Percentiles rank a stretch among this genome's conserved stretches.
Evolutionary conservation across 37 sponge, comb jelly and placozoan species (phyloP).

Genomic region (Ianthella basta): DNA sequence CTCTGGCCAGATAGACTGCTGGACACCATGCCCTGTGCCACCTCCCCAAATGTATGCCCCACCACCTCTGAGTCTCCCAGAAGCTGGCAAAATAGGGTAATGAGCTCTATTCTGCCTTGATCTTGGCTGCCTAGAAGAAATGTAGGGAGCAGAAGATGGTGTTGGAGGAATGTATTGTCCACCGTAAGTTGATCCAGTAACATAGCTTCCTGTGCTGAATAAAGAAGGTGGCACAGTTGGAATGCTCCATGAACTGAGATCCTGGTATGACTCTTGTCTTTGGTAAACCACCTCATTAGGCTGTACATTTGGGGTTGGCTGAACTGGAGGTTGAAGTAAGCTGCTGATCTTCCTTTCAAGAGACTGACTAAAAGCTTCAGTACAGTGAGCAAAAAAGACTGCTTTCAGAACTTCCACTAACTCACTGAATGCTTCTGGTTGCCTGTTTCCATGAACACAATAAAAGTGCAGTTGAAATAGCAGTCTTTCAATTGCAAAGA

Average conservation of each 20-base stretch:
- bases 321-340: background rate
- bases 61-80: background rate
- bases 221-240: background rate
- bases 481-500: constrained; percentile 6
- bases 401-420: no score
- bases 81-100: background rate
- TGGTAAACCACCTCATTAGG: background rate
- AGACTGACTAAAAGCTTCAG: background rate
- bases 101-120: background rate
- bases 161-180: background rate
- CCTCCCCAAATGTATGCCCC: constrained; percentile 5
- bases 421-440: background rate
- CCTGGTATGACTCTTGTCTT: background rate
- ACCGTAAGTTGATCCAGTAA: background rate
- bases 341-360: background rate
- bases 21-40: background rate
- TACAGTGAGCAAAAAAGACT: background rate
- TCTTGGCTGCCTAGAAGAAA: background rate
- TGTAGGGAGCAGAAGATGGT: background rate
- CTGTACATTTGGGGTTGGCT: background rate
- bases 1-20: background rate
- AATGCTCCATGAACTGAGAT: background rate
- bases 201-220: background rate
- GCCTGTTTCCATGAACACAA: constrained; percentile 1
- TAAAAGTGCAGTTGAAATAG: constrained; percentile 21